Evolutionary conservation across 2,113 vertebrate genomes (phyloP).

Genomic region (Ictalurus furcatus): DNA sequence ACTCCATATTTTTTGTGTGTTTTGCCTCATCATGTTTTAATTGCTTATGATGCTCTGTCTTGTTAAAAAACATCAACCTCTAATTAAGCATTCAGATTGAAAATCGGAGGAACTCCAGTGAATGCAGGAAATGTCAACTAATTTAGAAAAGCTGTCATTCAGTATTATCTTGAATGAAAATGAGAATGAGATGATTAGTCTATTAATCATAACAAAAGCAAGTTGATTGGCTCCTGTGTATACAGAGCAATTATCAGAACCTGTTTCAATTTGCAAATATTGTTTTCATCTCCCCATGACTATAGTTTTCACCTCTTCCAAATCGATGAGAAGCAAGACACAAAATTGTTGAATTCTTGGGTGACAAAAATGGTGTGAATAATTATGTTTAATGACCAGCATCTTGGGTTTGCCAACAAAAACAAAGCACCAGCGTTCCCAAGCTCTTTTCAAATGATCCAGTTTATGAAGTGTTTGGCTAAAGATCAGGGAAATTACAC

Average conservation of each 20-base stretch:
- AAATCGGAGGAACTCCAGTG: background rate
- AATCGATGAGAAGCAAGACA: background rate
- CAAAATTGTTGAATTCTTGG: background rate
- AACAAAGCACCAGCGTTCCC: background rate
- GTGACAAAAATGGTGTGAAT: background rate
- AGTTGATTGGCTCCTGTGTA: background rate
- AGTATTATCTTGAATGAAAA: background rate
- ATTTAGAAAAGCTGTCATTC: background rate
- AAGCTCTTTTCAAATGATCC: background rate
- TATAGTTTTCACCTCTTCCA: background rate
- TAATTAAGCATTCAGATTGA: conserved; percentile 8
- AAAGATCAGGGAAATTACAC: background rate
- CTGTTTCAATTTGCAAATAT: background rate
- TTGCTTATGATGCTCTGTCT: background rate
- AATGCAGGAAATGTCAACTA: conserved; percentile 8
- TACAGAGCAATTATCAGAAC: background rate
- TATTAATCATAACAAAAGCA: background rate
- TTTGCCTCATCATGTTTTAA: background rate
- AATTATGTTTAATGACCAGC: background rate
- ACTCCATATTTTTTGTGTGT: background rate
- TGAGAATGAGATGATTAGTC: background rate
- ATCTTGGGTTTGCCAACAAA: background rate
- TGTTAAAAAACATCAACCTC: background rate
- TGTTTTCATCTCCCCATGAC: background rate
- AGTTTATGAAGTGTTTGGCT: background rate